Conservation (phyloP, 92 coral and sea anemone genomes). For the Epizoanthus illoricatus region DNA sequence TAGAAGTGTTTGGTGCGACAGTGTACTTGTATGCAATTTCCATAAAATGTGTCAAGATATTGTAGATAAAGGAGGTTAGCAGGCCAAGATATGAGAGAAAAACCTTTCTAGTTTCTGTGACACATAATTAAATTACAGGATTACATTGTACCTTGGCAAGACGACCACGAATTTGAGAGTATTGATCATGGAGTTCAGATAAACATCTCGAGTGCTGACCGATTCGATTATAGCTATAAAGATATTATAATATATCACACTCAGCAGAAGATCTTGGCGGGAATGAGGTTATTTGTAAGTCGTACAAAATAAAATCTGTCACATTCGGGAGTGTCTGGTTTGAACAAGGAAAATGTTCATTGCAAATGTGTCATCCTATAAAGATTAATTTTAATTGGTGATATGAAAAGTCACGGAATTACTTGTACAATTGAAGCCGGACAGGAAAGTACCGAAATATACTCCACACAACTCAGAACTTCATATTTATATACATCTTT, state of each 20-base stretch:
- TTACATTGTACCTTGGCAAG: not conserved
- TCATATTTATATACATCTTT: not conserved
- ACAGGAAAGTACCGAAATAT: not conserved
- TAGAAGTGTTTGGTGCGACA: no score
- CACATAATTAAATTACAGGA: not conserved
- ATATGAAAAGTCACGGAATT: constrained; percentile 28
- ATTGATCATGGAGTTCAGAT: not conserved
- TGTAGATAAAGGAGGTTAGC: no score
- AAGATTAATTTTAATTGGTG: constrained; percentile 9
- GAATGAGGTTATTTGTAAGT: not conserved
- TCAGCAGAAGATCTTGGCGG: not conserved
- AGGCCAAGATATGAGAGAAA: no score
- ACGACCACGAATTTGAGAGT: not conserved
- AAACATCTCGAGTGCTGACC: constrained; percentile 36
- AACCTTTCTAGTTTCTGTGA: no score
- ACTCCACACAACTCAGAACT: not conserved
- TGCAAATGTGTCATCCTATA: constrained; percentile 19
- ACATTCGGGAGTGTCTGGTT: constrained; percentile 3
- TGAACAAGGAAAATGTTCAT: constrained; percentile 4
- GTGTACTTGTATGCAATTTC: no score
- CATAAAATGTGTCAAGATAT: no score
- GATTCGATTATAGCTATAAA: constrained; percentile 15
- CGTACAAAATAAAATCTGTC: not conserved
- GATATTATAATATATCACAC: not conserved
- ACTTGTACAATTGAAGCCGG: not conserved